Evolutionary conservation across 2,797 vertebrate species (phyloP).

Genomic region (Kryptolebias ocellatus): DNA sequence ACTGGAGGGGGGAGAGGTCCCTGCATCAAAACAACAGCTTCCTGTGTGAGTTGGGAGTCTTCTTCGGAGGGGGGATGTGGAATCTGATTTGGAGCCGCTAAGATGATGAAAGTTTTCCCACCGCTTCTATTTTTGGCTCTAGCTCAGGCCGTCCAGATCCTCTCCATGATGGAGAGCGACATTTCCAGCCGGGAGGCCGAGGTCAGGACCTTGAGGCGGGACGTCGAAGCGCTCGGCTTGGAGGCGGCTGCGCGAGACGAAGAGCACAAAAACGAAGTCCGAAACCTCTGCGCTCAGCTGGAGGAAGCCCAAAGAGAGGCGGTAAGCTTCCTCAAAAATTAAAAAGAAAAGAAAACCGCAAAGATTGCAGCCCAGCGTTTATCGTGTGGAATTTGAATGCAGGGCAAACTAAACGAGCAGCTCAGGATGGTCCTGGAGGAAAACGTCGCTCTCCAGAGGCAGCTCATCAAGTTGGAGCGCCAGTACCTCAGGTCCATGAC

Average conservation of each 20-base stretch:
- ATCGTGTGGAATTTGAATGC: slow-evolving; percentile 11
- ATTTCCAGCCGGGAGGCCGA: slow-evolving; percentile 68
- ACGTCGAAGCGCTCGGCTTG: slow-evolving; percentile 62
- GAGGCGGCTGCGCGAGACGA: slow-evolving; percentile 64
- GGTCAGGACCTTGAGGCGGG: slow-evolving; percentile 70
- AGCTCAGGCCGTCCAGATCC: slow-evolving; percentile 84
- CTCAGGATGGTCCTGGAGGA: slow-evolving; percentile 82
- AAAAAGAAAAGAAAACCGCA: not conserved
- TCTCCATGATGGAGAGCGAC: slow-evolving; percentile 79
- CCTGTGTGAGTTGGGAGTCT: slow-evolving; percentile 80
- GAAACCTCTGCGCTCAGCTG: slow-evolving; percentile 68
- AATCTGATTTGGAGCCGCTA: slow-evolving; percentile 37
- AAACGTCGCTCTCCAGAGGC: slow-evolving; percentile 82
- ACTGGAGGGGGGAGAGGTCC: slow-evolving; percentile 81
- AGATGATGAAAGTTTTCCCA: slow-evolving; percentile 37
- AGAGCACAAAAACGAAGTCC: slow-evolving; percentile 56
- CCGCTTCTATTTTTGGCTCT: slow-evolving; percentile 51
- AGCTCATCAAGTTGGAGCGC: slow-evolving; percentile 79
- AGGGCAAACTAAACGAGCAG: slow-evolving; percentile 80
- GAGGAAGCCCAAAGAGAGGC: slow-evolving; percentile 58
- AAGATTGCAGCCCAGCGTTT: not conserved
- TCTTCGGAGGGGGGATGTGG: slow-evolving; percentile 27
- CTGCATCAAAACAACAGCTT: slow-evolving; percentile 82
- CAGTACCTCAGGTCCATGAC: slow-evolving; percentile 71
- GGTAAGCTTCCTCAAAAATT: slow-evolving; percentile 65